Evolutionary conservation across 2,113 vertebrate species (phyloP).

Genomic region (Spea bombifrons): DNA sequence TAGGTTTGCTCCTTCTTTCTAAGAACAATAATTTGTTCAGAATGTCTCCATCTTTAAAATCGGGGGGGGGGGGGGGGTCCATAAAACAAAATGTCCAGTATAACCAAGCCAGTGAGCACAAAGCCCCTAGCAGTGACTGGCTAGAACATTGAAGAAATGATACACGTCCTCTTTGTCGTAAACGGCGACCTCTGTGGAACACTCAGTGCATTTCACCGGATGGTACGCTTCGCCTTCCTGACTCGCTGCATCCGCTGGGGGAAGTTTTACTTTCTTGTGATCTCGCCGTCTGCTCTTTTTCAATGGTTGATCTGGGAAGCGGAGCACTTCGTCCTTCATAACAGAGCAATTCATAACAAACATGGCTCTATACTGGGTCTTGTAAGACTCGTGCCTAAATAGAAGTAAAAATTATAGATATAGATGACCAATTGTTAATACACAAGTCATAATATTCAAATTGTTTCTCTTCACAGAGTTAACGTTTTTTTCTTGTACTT

Average conservation of each 20-base stretch:
- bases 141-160: constrained; percentile 93
- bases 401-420: constrained; percentile 7
- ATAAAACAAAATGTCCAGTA: too few relatives aligned
- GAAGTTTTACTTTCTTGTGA: constrained; percentile 63
- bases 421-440: too few relatives aligned
- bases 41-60: too few relatives aligned
- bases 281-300: constrained; percentile 65
- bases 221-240: constrained; percentile 81
- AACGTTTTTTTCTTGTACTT: too few relatives aligned
- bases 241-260: constrained; percentile 45
- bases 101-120: not conserved
- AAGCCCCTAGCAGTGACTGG: constrained; percentile 79
- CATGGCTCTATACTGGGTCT: constrained; percentile 94
- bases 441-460: too few relatives aligned
- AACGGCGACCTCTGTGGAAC: constrained; percentile 89
- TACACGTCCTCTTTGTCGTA: constrained; percentile 94
- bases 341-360: constrained; percentile 96
- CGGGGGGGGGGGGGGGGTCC: too few relatives aligned
- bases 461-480: too few relatives aligned
- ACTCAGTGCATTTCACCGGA: constrained; percentile 86
- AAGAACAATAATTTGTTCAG: too few relatives aligned
- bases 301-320: constrained; percentile 66
- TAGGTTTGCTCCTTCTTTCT: too few relatives aligned
- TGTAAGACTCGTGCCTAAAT: constrained; percentile 89
- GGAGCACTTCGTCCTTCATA: constrained; percentile 82